Percentiles rank a stretch among this genome's conserved stretches.
phyloP scores from a whole-genome alignment of 2,888 invertebrate species.

The Macrosoma leucophasiata region DNA sequence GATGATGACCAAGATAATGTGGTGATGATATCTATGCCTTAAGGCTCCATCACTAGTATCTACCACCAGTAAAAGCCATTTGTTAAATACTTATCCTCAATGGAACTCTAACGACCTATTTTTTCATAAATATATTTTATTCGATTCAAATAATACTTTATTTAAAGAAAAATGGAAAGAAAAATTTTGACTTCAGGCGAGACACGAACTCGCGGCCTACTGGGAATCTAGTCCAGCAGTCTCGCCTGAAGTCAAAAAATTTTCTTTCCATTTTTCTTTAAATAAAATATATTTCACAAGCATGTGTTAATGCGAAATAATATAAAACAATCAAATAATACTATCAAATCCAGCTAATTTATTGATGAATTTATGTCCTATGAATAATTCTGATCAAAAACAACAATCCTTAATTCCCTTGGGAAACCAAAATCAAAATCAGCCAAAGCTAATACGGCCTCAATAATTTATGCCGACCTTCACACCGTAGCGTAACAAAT shows the following conservation, averaged over 20 bases:
- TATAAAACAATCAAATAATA: too few relatives aligned
- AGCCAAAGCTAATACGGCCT: conserved; percentile 19
- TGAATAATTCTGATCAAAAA: conserved; percentile 14
- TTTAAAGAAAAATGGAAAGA: too few relatives aligned
- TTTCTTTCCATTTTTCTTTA: too few relatives aligned
- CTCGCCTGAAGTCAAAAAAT: too few relatives aligned
- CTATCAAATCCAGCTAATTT: neutral
- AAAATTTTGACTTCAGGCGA: too few relatives aligned
- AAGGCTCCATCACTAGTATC: neutral
- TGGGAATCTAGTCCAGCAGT: too few relatives aligned
- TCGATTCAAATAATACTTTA: neutral
- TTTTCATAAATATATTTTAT: neutral
- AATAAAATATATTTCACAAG: too few relatives aligned
- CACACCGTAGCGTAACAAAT: conserved; percentile 15
- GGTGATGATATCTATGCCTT: too few relatives aligned
- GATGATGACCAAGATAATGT: too few relatives aligned
- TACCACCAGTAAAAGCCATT: conserved; percentile 3
- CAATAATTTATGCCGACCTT: conserved; percentile 10
- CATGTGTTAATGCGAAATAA: too few relatives aligned
- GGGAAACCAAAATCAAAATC: conserved; percentile 24
- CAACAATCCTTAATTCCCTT: conserved; percentile 16
- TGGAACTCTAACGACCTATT: neutral
- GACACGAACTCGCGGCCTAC: too few relatives aligned
- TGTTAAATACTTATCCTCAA: neutral
- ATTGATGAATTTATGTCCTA: conserved; percentile 6